Percentiles rank a stretch among this genome's conserved stretches.
Conservation (phyloP, 2,797 vertebrate genomes). For the Myotis daubentonii region DNA sequence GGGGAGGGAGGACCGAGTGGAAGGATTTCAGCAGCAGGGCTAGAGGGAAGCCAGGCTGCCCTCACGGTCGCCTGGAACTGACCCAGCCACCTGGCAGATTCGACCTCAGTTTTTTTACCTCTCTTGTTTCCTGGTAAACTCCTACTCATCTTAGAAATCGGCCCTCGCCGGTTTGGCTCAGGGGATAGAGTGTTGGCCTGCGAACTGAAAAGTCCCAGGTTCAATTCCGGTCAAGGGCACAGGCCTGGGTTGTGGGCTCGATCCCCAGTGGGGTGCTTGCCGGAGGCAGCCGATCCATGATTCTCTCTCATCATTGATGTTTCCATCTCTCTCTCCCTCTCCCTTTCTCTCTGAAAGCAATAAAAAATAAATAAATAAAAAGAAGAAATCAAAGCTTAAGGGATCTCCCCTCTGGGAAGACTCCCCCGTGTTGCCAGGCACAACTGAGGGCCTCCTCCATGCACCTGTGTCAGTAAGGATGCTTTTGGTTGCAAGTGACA, state of each 20-base stretch:
- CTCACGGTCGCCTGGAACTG: background rate
- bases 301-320: no score
- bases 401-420: background rate
- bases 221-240: no score
- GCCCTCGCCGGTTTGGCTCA: no score
- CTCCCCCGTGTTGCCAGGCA: background rate
- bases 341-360: no score
- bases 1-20: background rate
- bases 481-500: slow-evolving; percentile 2
- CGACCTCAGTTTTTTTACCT: background rate
- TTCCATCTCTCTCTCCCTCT: no score
- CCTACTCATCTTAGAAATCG: background rate
- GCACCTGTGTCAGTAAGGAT: background rate
- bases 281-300: no score
- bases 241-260: no score
- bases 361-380: no score
- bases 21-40: background rate
- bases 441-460: background rate
- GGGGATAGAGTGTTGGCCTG: no score
- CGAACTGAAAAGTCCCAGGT: no score
- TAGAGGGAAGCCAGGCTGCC: background rate
- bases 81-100: background rate
- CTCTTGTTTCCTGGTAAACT: background rate
- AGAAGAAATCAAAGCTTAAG: background rate
- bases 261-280: no score